Percentiles rank a stretch among this genome's conserved stretches.
phyloP scores from a whole-genome alignment of 1,140 invertebrate species.

The Drosophila ogumai region DNA sequence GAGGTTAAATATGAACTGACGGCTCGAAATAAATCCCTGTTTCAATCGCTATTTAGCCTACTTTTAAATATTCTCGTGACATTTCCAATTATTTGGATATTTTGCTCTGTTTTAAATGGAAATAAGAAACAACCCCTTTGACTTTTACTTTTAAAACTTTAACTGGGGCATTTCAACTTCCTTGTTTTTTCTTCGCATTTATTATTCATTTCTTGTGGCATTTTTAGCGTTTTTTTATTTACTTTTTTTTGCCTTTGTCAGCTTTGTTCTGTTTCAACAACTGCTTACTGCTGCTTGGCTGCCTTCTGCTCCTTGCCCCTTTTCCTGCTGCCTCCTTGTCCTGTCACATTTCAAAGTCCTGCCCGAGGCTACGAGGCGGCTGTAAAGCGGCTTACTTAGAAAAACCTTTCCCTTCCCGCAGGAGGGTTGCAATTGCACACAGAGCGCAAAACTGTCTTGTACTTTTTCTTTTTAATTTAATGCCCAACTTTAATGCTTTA shows the following conservation, averaged over 20 bases:
- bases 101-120: neutral
- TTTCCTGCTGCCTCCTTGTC: slow-evolving; percentile 14
- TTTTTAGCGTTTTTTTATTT: slow-evolving; percentile 27
- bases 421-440: slow-evolving; percentile 29
- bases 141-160: slow-evolving; percentile 21
- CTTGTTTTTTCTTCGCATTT: slow-evolving; percentile 37
- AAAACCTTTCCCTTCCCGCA: slow-evolving; percentile 24
- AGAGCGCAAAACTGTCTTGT: neutral
- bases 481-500: neutral
- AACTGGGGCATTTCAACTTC: slow-evolving; percentile 17
- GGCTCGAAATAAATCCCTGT: neutral
- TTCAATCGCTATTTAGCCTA: neutral
- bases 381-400: slow-evolving; percentile 40
- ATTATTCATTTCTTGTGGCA: slow-evolving; percentile 68
- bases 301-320: slow-evolving; percentile 18
- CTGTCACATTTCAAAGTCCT: slow-evolving; percentile 47
- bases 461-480: neutral
- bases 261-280: slow-evolving; percentile 52
- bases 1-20: neutral
- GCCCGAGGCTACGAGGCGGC: slow-evolving; percentile 28
- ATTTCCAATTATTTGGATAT: neutral
- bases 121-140: slow-evolving; percentile 7
- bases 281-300: slow-evolving; percentile 40
- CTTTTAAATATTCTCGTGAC: neutral
- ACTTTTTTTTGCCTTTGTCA: slow-evolving; percentile 36